A percentile compares a stretch with the other conserved stretches of the same genome.
Conservation (phyloP, 2,113 vertebrate species). For the Anolis sagrei region DNA sequence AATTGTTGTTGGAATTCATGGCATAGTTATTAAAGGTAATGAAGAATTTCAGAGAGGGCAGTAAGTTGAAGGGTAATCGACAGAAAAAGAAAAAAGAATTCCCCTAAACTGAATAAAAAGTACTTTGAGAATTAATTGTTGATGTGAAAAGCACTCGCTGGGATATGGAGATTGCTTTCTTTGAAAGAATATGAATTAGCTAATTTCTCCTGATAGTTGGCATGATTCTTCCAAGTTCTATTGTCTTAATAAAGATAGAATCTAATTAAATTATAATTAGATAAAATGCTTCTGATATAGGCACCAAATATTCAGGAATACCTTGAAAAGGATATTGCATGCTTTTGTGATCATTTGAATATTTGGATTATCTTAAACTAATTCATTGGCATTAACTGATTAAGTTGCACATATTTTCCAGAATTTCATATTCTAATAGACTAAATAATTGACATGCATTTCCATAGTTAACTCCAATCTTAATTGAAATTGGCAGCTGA, state of each 20-base stretch:
- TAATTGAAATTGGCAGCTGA: background rate
- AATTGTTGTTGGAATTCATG: slow-evolving; percentile 5
- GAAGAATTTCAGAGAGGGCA: background rate
- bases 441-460: background rate
- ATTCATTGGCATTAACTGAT: slow-evolving; percentile 10
- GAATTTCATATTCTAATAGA: background rate
- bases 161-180: background rate
- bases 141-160: background rate
- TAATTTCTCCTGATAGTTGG: slow-evolving; percentile 3
- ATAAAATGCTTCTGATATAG: background rate
- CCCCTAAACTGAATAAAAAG: background rate
- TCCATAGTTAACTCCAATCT: background rate
- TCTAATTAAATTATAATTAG: slow-evolving; percentile 20
- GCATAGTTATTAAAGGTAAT: slow-evolving; percentile 42
- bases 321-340: background rate
- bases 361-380: background rate
- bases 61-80: slow-evolving; percentile 31
- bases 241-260: slow-evolving; percentile 23
- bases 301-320: background rate
- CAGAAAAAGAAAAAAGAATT: background rate
- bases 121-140: background rate
- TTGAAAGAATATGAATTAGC: background rate
- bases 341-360: background rate
- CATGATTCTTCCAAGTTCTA: slow-evolving; percentile 1
- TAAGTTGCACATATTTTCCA: background rate